Conservation (phyloP, 2,113 vertebrate species). For the Ramphastos sulfuratus region DNA sequence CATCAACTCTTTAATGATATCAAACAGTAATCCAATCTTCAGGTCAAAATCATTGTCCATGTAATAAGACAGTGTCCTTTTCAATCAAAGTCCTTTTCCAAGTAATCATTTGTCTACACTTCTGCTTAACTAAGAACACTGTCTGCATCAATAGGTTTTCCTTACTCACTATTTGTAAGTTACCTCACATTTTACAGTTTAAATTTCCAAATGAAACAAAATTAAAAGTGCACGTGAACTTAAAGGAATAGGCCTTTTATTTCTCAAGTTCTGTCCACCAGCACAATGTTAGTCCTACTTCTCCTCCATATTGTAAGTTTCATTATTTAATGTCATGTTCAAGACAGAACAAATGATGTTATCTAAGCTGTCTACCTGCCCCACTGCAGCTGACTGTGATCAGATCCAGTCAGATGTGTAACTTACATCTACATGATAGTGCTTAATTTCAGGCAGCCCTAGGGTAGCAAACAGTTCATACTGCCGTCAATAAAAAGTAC, state of each 20-base stretch:
- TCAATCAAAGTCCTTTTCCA: not conserved
- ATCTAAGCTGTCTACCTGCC: not conserved
- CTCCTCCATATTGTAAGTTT: not conserved
- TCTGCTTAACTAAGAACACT: not conserved
- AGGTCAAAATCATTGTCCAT: conserved; percentile 19
- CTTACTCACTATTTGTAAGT: not conserved
- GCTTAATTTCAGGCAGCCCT: not conserved
- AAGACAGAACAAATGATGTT: not conserved
- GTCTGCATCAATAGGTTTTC: not conserved
- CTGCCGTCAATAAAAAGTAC: not conserved
- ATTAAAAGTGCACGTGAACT: not conserved
- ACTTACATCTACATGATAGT: not conserved
- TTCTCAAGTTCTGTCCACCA: not conserved
- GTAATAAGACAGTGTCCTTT: not conserved
- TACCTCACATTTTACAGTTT: not conserved
- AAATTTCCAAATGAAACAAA: not conserved
- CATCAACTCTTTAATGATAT: conserved; percentile 2
- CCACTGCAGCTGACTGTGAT: not conserved
- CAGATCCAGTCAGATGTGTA: not conserved
- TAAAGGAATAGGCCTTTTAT: not conserved
- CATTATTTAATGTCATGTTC: not conserved
- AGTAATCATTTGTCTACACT: not conserved
- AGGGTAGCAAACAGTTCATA: not conserved
- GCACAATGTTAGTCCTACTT: not conserved
- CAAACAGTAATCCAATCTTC: conserved; percentile 29